Base-by-base conservation (phyloP, 2,113 vertebrate species). In the Pao palembangensis region DNA sequence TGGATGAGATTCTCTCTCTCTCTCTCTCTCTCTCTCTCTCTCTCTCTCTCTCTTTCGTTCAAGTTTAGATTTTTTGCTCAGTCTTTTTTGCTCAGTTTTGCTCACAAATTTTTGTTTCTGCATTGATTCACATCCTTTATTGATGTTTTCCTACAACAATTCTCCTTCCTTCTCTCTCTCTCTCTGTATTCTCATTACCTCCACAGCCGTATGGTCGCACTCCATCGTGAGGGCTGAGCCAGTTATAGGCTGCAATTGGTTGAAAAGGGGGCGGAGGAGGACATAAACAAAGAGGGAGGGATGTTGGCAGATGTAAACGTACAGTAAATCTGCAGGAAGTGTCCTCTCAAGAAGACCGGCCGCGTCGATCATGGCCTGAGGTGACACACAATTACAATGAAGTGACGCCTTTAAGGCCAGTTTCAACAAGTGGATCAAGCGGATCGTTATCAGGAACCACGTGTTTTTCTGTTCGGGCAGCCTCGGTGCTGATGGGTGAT, bases 241-340 rank as follows among this genome's bases (percentile, higher is more conserved):
- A 69, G 57, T 71, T 67, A 69, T 43, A 73, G 20, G 51, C 61
- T 53, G 42, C 52, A 23, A 76, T 66, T 83, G 68, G 70, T 38
- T 50, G 57, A 73, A 53, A 66, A 67, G 54, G 52, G 51, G 58
- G 51, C 1, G 25, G 21, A 44, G 42, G 52, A 14, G 28, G 15
- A 51, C 13, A 28, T 17, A 44, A 16, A n/a, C 4, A 6, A 18
- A 61, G 2, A 7, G 56, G 15, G 51, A 14, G 21, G 52, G 28
- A 11, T 42, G 47, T 18, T 50, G 48, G 17, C 17, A 54, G 61
- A 58, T n/a, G 13, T 11, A 8, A 2, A 34, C 8, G 31, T 52
- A 31, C 19, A 50, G 15, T 38, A 8, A 52, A 17, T 51, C 41
- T 50, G 23, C 11, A 49, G 28, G 58, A 8, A 28, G 7, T 18